A percentile compares a stretch with the other conserved stretches of the same genome.
phyloP scores from a whole-genome alignment of 2,797 vertebrate species.

The Eurystomus glaucurus region DNA sequence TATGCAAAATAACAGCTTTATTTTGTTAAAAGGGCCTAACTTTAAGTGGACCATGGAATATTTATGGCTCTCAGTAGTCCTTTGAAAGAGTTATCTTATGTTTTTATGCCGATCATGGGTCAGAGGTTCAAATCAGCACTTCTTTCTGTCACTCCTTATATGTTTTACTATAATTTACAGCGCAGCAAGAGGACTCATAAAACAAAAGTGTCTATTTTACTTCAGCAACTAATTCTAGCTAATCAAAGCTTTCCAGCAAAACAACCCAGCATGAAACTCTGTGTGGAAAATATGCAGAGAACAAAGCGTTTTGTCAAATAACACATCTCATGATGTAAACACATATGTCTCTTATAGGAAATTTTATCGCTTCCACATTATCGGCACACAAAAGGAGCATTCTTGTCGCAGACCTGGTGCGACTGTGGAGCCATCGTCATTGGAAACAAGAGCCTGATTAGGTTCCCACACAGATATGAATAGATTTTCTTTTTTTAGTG shows the following conservation, averaged over 20 bases:
- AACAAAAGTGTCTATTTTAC: slow-evolving; percentile 86
- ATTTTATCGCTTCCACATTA: slow-evolving; percentile 94
- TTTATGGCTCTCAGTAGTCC: slow-evolving; percentile 80
- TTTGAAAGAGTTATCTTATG: slow-evolving; percentile 84
- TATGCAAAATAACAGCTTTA: slow-evolving; percentile 78
- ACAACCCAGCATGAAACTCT: slow-evolving; percentile 83
- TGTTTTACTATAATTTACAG: slow-evolving; percentile 84
- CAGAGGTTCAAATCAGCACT: slow-evolving; percentile 85
- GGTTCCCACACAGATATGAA: slow-evolving; percentile 96
- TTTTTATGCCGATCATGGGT: slow-evolving; percentile 81
- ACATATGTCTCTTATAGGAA: slow-evolving; percentile 89
- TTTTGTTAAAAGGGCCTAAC: slow-evolving; percentile 78
- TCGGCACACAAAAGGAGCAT: slow-evolving; percentile 91
- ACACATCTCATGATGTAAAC: slow-evolving; percentile 88
- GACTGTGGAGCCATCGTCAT: slow-evolving; percentile 90
- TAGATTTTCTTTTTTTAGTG: slow-evolving; percentile 87
- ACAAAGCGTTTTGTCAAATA: slow-evolving; percentile 93
- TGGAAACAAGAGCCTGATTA: slow-evolving; percentile 97
- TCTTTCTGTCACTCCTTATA: slow-evolving; percentile 83
- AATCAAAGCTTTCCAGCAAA: slow-evolving; percentile 87
- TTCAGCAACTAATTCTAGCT: slow-evolving; percentile 85
- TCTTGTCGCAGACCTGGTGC: slow-evolving; percentile 90
- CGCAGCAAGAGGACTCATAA: slow-evolving; percentile 83
- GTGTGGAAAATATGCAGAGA: slow-evolving; percentile 85
- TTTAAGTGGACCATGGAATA: slow-evolving; percentile 80